Base-by-base conservation (phyloP, 2,113 vertebrate genomes). In the Pyrgilauda ruficollis region DNA sequence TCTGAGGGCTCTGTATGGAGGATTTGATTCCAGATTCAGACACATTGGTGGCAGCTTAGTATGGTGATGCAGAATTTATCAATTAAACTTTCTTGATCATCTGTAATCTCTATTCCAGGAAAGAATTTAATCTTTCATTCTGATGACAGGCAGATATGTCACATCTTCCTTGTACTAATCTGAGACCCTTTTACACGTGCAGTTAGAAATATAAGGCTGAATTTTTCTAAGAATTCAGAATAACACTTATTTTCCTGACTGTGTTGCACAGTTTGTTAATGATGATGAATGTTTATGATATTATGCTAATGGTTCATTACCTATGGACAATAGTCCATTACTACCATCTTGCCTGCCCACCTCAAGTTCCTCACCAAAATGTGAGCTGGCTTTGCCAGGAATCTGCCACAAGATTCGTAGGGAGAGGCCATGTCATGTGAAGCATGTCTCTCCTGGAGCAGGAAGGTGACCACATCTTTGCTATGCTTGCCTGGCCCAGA, bases 361-460 rank as follows among this genome's bases (percentile, higher is more conserved):
- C 22, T 59, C 31, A 31, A 59, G 26, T 33, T 86, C n/a, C 80
- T 80, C 49, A 35, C 24, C 37, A 67, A 41, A 91, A 64, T 2
- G 4, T 0, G 0, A 63, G 17, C 20, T 5, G 6, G 27, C 35
- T 80, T 17, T 64, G 37, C 15, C 33, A 35, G 64, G 35, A 39
- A 24, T 66, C 24, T 53, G 58, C 37, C 0, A 0, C 4, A 2
- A 55, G 37, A 35, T 62, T 46, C 53, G 41, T 6, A 30, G 44
- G 41, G 31, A 56, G 55, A 61, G 31, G 23, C 23, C 35, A 4
- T 1, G 2, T 24, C 1, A 0, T 10, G 10, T 1, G 2, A 46
- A 53, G 20, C 41, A 13, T 10, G 1, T 74, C 53, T 3, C 0
- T 61, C n/a, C 39, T 26, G 9, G 33, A 59, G 33, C 6, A 2